phyloP scores from a whole-genome alignment of 1,140 invertebrate species.

The Coenobita brevimanus region DNA sequence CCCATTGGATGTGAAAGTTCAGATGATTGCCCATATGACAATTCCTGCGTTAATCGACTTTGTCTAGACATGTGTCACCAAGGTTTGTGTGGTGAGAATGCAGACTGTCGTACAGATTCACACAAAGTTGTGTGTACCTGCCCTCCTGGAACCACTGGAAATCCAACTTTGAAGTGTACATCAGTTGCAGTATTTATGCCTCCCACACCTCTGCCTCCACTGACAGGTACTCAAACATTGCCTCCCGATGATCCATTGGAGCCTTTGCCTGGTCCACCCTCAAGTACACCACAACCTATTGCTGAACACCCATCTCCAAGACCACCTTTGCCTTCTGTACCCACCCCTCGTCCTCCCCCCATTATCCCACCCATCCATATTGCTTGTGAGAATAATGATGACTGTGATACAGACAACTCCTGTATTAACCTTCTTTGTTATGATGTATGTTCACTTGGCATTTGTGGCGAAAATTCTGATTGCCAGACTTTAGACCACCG shows the following conservation, averaged over 20 bases:
- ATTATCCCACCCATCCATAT: conserved; percentile 73
- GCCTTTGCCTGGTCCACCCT: conserved; percentile 27
- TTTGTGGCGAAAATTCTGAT: conserved; percentile 83
- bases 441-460: conserved; percentile 84
- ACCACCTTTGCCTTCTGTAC: neutral
- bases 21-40: conserved; percentile 84
- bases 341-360: conserved; percentile 30
- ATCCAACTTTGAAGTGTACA: conserved; percentile 79
- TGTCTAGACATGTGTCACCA: conserved; percentile 80
- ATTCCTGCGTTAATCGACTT: conserved; percentile 85
- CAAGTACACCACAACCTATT: conserved; percentile 23
- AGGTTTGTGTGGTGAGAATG: conserved; percentile 72
- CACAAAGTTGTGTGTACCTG: conserved; percentile 72
- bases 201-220: conserved; percentile 81
- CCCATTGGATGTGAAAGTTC: conserved; percentile 83
- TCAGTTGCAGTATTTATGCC: conserved; percentile 85
- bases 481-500: conserved; percentile 86
- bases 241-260: conserved; percentile 25
- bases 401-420: conserved; percentile 83
- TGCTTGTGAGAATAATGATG: conserved; percentile 83
- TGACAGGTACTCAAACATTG: neutral
- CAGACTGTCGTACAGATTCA: conserved; percentile 71
- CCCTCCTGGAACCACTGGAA: conserved; percentile 78
- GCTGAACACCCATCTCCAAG: neutral
- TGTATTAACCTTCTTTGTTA: conserved; percentile 86